Percentiles rank a stretch among this genome's conserved stretches.
These are phyloP conservation scores for Ramphastos sulfuratus DNA, from an alignment of 2,113 vertebrate genomes.

Conservation along the genomic window DNA sequence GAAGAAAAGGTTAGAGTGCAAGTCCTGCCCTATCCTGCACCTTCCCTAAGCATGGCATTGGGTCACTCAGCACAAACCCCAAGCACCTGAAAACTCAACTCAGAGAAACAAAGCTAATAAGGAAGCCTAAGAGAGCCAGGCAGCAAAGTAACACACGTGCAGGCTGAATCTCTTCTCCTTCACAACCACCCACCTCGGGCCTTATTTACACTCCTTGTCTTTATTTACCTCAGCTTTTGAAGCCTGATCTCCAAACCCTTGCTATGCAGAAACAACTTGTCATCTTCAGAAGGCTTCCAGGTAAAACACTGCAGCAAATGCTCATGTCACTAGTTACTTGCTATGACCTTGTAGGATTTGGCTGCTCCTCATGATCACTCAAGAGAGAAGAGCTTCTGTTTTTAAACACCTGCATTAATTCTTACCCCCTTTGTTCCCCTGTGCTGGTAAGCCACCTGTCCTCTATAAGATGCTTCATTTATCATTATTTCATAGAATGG, in stretches of 20 bases:
- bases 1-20: neutral
- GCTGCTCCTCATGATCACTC: too few relatives aligned
- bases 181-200: neutral
- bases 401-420: slow-evolving; percentile 10
- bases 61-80: neutral
- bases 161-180: slow-evolving; percentile 9
- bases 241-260: slow-evolving; percentile 6
- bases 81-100: neutral
- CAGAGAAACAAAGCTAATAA: slow-evolving; percentile 21
- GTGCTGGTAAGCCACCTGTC: neutral
- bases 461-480: neutral
- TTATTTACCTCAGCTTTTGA: slow-evolving; percentile 15
- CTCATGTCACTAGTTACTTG: neutral
- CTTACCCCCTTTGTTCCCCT: neutral
- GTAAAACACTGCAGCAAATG: neutral
- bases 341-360: neutral
- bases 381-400: neutral
- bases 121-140: slow-evolving; percentile 27
- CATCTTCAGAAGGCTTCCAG: slow-evolving; percentile 2
- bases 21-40: neutral
- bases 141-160: neutral
- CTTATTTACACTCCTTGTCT: neutral
- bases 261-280: neutral
- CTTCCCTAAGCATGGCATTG: neutral
- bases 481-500: neutral